Base-by-base conservation (phyloP, 2,888 invertebrate genomes). In the Drymonia ruficornis region DNA sequence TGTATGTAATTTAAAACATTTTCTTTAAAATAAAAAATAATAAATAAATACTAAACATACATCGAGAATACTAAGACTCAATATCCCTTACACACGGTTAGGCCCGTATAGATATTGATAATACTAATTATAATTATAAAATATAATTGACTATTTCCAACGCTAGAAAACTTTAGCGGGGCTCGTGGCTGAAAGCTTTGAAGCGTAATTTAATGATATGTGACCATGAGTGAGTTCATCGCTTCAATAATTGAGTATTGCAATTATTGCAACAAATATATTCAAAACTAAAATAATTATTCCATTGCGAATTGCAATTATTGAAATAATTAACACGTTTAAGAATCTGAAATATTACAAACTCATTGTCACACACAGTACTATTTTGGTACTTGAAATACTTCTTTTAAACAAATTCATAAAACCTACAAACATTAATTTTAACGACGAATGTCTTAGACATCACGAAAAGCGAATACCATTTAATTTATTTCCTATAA, bases 151-250 rank as follows among this genome's bases (percentile, higher is more conserved):
- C 87, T 79, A 82, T 74, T 65, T 66, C 61, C 65, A 81, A 88
- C 88, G 88, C 89, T 88, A 57, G 82, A 90, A 91, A 91, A 78
- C 89, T 91, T 90, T 87, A 89, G 90, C 91, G 77, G 92, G 92
- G 92, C 92, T 92, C 92, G 67, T 52, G 65, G 89, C 89, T 86
- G 59, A 90, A 88, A 89, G 87, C 78, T 90, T 91, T 85, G 72
- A 80, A 87, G 90, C 89, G 86, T 87, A 70, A 55, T 62, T 59
- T 56, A 52, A 52, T 60, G 61, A 70, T 76, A 75, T 77, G 74
- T 78, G 76, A 80, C 77, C 66, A 73, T 63, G 63, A 69, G 66
- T 60, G 11, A 58, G 58, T 66, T n/a, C 23, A 36, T 31, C 9
- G 12, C 12, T 31, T 11, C 11, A 9, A 6, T 23, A 31, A 31